These are phyloP conservation scores for Elymnias hypermnestra DNA, from an alignment of 1,140 invertebrate genomes.

Conservation along the genomic window DNA sequence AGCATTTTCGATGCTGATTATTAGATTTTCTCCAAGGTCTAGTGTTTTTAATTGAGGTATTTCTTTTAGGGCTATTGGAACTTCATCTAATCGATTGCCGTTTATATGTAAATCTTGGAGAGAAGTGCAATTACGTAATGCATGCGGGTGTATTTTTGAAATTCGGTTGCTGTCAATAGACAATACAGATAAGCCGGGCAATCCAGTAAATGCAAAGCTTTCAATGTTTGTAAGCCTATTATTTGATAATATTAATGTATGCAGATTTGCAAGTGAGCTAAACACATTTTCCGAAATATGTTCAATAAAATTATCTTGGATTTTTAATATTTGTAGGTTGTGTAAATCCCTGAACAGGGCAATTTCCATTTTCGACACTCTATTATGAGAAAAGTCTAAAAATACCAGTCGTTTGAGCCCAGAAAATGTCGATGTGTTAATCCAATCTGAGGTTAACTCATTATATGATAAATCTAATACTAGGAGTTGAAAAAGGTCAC, in stretches of 20 bases:
- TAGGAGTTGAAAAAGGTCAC: constrained; percentile 86
- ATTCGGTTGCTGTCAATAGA: constrained; percentile 91
- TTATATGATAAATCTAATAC: constrained; percentile 91
- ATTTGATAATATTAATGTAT: constrained; percentile 90
- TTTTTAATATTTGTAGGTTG: constrained; percentile 86
- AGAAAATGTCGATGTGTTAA: constrained; percentile 90
- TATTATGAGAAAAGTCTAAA: constrained; percentile 88
- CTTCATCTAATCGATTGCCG: constrained; percentile 87
- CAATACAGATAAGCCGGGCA: constrained; percentile 85
- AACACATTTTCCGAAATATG: constrained; percentile 89
- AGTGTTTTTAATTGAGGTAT: constrained; percentile 89
- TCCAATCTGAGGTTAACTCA: constrained; percentile 90
- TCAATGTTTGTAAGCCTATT: constrained; percentile 89
- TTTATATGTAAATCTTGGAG: constrained; percentile 93
- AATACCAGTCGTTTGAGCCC: constrained; percentile 88
- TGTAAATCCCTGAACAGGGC: constrained; percentile 88
- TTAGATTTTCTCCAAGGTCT: constrained; percentile 93
- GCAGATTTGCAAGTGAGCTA: constrained; percentile 85
- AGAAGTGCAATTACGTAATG: constrained; percentile 89
- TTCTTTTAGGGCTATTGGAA: constrained; percentile 90
- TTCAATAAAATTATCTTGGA: constrained; percentile 90
- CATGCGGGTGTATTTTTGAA: constrained; percentile 84
- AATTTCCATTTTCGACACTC: constrained; percentile 86
- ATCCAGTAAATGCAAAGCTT: constrained; percentile 85
- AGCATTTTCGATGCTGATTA: constrained; percentile 87